Conservation (phyloP, 2,797 vertebrate genomes). For the Morus bassanus region DNA sequence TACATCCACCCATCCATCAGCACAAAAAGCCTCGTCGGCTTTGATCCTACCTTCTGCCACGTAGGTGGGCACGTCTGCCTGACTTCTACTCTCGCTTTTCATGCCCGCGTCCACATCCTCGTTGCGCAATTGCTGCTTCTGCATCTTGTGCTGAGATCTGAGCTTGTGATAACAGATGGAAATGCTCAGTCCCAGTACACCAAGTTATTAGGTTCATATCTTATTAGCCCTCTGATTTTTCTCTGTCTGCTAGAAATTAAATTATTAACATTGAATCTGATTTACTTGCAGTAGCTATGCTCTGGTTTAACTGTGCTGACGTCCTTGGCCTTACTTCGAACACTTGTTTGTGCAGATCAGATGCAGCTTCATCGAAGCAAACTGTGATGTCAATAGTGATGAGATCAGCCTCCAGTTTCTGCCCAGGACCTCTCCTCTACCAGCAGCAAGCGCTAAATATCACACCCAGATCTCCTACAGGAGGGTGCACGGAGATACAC, state of each 20-base stretch:
- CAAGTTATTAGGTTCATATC: background rate
- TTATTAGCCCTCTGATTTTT: background rate
- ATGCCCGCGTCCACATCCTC: background rate
- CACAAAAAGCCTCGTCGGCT: background rate
- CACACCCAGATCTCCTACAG: background rate
- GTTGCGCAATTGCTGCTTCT: background rate
- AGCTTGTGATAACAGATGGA: background rate
- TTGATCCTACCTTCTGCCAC: background rate
- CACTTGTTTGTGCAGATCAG: background rate
- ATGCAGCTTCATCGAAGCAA: background rate
- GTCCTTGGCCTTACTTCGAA: background rate
- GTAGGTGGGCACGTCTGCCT: background rate
- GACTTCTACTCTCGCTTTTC: background rate
- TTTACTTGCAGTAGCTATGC: background rate
- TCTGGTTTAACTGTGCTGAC: background rate
- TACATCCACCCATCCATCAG: background rate
- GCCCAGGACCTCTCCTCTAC: background rate
- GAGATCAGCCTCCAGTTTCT: background rate
- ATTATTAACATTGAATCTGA: background rate
- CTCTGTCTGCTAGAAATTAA: background rate
- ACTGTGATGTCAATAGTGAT: accelerated
- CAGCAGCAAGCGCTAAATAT: background rate
- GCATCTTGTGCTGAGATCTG: background rate
- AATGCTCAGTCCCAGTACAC: background rate
- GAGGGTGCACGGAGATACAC: background rate